Evolutionary conservation across 2,888 invertebrate genomes (phyloP), one percentile per base, ranked within the genome.

Genomic region (Hetaerina titia): DNA sequence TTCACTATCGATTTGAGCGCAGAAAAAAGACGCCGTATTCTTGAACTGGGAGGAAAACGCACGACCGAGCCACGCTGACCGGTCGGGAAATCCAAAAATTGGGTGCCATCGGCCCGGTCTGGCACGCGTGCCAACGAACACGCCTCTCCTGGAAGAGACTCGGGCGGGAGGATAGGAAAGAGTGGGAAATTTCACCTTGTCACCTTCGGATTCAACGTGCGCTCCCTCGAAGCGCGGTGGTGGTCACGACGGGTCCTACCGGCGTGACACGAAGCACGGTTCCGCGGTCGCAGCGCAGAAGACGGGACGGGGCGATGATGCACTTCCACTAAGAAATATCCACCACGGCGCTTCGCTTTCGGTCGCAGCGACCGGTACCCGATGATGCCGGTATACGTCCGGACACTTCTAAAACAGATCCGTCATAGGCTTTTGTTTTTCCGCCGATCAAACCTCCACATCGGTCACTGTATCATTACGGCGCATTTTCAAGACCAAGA

Each of bases 1-100:
- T 81, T 81, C 81, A 81, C 81, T 81, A 81, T 81, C 81, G 81
- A 81, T 81, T 81, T 31, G 81, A 31, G 81, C 81, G 81, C 81
- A 15, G 81, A 81, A 81, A 81, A 81, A 81, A 81, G 81, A 81
- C 81, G 81, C 81, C 31, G 81, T 81, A 81, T 81, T 81, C 81
- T 15, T 31, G 25, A 31, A 81, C 13, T 31, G 25, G 25, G 31
- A 31, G 25, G 25, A 31, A 81, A 81, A 81, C 31, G 81, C 81
- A 81, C 31, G n/a, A 31, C 2, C 31, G 81, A 31, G 31, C 11
- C 81, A 31, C 31, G 11, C 15, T 7, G 69, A 22, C 19, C 22
- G n/a, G 69, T n/a, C 69, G 0, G 69, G n/a, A 19, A n/a, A 69
- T 7, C 69, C 22, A 22, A 69, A 69, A 69, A 9, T 69, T n/a